A percentile compares a stretch with the other conserved stretches of the same genome.
These are phyloP conservation scores for Globodera rostochiensis DNA, from an alignment of 1,140 invertebrate species.

Conservation along the genomic window DNA sequence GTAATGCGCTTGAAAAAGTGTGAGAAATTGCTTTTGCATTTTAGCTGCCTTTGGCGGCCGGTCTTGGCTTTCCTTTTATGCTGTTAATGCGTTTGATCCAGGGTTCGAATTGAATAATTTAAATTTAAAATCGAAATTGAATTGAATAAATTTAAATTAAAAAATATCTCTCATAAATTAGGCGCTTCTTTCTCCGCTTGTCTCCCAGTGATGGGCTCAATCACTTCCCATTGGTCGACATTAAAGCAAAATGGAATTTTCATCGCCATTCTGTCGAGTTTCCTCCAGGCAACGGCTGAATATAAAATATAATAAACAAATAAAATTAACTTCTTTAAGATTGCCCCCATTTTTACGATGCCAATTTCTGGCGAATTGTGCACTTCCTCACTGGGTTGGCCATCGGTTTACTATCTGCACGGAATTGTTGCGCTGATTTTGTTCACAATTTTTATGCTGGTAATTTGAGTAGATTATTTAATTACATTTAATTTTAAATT, in stretches of 20 bases:
- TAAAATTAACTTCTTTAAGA: conserved; percentile 34
- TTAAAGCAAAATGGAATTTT: conserved; percentile 56
- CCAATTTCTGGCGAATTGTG: conserved; percentile 56
- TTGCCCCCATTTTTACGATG: conserved; percentile 61
- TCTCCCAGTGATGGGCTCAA: conserved; percentile 52
- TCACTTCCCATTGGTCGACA: conserved; percentile 57
- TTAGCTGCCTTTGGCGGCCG: conserved; percentile 49
- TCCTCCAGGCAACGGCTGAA: conserved; percentile 37
- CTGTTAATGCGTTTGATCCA: conserved; percentile 55
- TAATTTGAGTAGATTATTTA: conserved; percentile 4
- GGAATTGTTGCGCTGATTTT: conserved; percentile 53
- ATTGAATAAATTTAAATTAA: no score
- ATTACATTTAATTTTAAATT: neutral
- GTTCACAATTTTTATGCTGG: conserved; percentile 54
- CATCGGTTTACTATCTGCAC: conserved; percentile 57
- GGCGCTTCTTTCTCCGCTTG: conserved; percentile 52
- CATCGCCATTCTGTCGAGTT: conserved; percentile 54
- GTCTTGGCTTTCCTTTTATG: conserved; percentile 47
- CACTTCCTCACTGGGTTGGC: conserved; percentile 48
- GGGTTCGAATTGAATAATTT: conserved; percentile 17
- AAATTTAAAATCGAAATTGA: no score
- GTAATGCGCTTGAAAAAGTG: neutral
- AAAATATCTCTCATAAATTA: neutral
- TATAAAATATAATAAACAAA: neutral
- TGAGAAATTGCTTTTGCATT: neutral